Conservation (phyloP, 2,888 invertebrate genomes). For the Drosophila tripunctata region DNA sequence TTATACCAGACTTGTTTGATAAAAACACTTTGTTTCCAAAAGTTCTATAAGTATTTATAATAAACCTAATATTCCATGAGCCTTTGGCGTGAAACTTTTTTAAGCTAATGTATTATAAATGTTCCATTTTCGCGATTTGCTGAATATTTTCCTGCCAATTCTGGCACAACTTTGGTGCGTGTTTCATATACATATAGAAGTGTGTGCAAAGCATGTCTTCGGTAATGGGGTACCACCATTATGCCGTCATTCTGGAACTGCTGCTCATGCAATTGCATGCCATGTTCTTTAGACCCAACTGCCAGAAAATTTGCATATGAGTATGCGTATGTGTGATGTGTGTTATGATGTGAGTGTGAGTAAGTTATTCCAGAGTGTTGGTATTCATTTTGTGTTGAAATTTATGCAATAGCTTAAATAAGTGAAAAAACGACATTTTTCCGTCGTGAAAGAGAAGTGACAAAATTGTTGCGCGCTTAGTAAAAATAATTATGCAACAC, state of each 20-base stretch:
- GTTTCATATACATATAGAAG: too few relatives aligned
- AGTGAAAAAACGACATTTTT: conserved; percentile 77
- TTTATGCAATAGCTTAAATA: conserved; percentile 80
- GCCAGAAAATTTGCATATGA: conserved; percentile 68
- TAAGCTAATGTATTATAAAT: conserved; percentile 75
- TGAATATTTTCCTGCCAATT: conserved; percentile 72
- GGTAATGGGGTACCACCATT: conserved; percentile 47
- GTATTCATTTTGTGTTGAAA: conserved; percentile 60
- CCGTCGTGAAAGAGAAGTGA: conserved; percentile 53
- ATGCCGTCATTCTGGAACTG: conserved; percentile 48
- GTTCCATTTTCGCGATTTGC: conserved; percentile 70
- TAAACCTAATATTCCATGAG: conserved; percentile 9
- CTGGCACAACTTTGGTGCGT: conserved; percentile 65
- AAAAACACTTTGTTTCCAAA: too few relatives aligned
- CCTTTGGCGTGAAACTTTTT: conserved; percentile 48
- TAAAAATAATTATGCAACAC: conserved; percentile 71
- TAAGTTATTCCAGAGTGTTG: conserved; percentile 17
- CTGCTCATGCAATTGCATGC: conserved; percentile 69
- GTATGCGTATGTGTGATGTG: conserved; percentile 26
- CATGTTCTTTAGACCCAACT: conserved; percentile 40
- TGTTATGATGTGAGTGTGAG: conserved; percentile 25
- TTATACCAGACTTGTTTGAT: too few relatives aligned
- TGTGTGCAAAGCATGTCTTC: conserved; percentile 38
- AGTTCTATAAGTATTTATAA: neutral
- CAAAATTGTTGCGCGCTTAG: conserved; percentile 58